A percentile compares a stretch with the other conserved stretches of the same genome.
These are phyloP conservation scores for Trachymyrmex cornetzi DNA, from an alignment of 1,140 invertebrate species.

Conservation along the genomic window DNA sequence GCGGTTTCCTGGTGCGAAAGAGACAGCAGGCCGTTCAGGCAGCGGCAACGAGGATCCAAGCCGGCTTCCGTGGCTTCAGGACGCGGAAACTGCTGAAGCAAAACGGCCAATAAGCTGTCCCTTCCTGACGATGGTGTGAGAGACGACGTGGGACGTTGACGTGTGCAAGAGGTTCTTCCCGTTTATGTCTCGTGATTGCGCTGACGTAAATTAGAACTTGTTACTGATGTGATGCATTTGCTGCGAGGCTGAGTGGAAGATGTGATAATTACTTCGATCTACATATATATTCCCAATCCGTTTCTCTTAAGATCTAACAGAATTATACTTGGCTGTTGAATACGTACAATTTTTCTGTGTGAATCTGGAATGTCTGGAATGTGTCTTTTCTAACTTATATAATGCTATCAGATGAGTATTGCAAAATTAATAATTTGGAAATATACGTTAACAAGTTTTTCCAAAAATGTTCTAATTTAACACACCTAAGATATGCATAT, in stretches of 20 bases:
- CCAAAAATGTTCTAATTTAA: conserved; percentile 5
- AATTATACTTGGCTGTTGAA: not conserved
- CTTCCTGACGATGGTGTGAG: not conserved
- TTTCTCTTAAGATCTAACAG: not conserved
- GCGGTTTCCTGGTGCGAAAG: conserved; percentile 91
- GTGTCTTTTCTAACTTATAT: conserved; percentile 17
- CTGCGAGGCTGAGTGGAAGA: not conserved
- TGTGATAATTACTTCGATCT: not conserved
- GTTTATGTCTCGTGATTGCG: conserved; percentile 36
- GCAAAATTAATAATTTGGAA: not conserved
- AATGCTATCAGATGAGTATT: not conserved
- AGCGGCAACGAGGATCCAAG: conserved; percentile 89
- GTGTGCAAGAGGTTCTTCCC: conserved; percentile 32
- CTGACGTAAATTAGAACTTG: conserved; percentile 31
- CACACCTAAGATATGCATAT: not conserved
- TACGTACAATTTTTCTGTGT: not conserved
- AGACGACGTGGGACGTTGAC: not conserved
- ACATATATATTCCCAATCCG: not conserved
- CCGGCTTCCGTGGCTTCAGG: conserved; percentile 88
- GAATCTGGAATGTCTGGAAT: not conserved
- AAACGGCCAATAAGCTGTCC: conserved; percentile 74
- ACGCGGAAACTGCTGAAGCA: conserved; percentile 86
- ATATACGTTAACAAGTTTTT: not conserved
- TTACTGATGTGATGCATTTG: not conserved
- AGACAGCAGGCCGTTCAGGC: conserved; percentile 87